Percentiles rank a stretch among this genome's conserved stretches.
Evolutionary conservation across 1,140 invertebrate genomes (phyloP).

Genomic region (Nasonia giraulti): DNA sequence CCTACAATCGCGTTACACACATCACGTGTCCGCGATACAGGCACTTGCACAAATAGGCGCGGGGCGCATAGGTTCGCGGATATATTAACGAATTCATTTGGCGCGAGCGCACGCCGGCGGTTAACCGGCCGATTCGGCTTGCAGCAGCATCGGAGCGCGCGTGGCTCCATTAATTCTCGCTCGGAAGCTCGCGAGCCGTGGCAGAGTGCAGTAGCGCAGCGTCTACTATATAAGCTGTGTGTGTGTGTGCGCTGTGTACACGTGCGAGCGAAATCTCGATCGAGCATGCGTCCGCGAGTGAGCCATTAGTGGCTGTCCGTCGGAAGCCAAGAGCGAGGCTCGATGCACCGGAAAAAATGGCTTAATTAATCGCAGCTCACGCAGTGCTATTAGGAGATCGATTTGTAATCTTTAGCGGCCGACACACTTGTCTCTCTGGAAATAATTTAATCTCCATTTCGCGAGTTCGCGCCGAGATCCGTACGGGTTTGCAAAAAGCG

Average conservation of each 20-base stretch:
- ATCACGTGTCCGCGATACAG: too few relatives aligned
- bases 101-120: not conserved
- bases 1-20: not conserved
- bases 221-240: not conserved
- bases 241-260: not conserved
- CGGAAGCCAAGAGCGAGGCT: not conserved
- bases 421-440: not conserved
- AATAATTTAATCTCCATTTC: not conserved
- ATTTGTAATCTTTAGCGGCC: constrained; percentile 30
- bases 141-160: too few relatives aligned
- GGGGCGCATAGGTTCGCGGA: not conserved
- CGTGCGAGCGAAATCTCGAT: constrained; percentile 51
- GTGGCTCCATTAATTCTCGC: constrained; percentile 46
- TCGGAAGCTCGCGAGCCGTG: constrained; percentile 2
- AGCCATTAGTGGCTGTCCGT: constrained; percentile 36
- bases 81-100: constrained; percentile 47
- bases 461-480: too few relatives aligned
- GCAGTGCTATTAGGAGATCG: constrained; percentile 20
- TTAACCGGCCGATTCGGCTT: constrained; percentile 13
- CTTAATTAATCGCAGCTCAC: constrained; percentile 25
- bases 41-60: not conserved
- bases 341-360: not conserved
- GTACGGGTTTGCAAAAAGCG: not conserved
- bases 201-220: not conserved
- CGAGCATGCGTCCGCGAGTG: constrained; percentile 16